phyloP scores from a whole-genome alignment of 2,888 invertebrate genomes.

The Lochmaea crataegi region DNA sequence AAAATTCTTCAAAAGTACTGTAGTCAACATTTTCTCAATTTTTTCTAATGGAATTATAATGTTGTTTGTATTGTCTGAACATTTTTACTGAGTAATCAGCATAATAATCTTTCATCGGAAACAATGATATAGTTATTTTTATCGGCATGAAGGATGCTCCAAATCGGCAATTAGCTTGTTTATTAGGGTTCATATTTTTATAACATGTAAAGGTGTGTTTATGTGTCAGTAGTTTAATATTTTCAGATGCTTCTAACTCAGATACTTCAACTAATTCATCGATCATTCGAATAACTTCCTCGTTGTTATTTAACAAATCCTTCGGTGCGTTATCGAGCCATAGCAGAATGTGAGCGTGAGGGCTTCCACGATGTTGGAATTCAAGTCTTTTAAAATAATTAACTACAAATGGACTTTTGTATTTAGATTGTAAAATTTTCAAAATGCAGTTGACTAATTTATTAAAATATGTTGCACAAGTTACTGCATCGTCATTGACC shows the following conservation, averaged over 20 bases:
- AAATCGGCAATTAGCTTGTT: constrained; percentile 49
- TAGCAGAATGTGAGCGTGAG: constrained; percentile 52
- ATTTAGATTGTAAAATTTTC: constrained; percentile 49
- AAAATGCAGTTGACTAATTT: constrained; percentile 57
- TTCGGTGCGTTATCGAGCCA: constrained; percentile 59
- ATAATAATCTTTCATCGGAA: constrained; percentile 42
- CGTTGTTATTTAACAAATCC: constrained; percentile 36
- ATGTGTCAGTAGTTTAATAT: constrained; percentile 53
- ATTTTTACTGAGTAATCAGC: not conserved
- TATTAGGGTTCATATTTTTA: constrained; percentile 43
- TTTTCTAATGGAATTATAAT: constrained; percentile 21
- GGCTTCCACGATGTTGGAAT: constrained; percentile 54
- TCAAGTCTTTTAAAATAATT: constrained; percentile 58
- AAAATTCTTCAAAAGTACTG: constrained; percentile 44
- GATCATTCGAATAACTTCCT: constrained; percentile 32
- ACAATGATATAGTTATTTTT: constrained; percentile 49
- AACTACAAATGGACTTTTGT: constrained; percentile 55
- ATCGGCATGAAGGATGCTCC: constrained; percentile 56
- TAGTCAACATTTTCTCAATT: constrained; percentile 45
- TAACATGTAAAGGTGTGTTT: constrained; percentile 56
- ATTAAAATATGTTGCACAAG: constrained; percentile 47
- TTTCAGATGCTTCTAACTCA: constrained; percentile 45
- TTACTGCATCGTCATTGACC: not conserved
- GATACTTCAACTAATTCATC: constrained; percentile 52
- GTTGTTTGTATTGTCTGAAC: constrained; percentile 20